Percentiles rank a stretch among this genome's conserved stretches.
Conservation (phyloP, 2,888 invertebrate species). For the Phasia obesa region DNA sequence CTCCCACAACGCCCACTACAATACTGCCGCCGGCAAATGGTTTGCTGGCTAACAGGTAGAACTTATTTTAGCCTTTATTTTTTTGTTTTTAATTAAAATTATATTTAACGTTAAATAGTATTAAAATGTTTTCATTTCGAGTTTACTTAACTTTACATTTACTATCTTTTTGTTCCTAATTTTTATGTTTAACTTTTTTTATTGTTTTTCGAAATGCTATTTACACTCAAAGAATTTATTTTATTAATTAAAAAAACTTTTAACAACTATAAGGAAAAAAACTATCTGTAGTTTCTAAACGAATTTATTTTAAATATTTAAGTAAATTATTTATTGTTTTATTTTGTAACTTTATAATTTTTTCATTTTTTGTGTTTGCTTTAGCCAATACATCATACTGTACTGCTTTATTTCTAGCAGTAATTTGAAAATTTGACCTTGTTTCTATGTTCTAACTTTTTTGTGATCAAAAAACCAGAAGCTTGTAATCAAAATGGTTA, state of each 20-base stretch:
- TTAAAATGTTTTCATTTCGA: slow-evolving; percentile 47
- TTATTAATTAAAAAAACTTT: slow-evolving; percentile 55
- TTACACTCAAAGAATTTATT: slow-evolving; percentile 60
- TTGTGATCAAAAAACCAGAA: no score
- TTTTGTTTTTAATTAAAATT: slow-evolving; percentile 13
- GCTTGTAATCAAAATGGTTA: no score
- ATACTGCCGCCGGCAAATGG: slow-evolving; percentile 81
- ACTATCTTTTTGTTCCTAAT: slow-evolving; percentile 69
- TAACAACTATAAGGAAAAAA: slow-evolving; percentile 41
- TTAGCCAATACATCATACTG: no score
- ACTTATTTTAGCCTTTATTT: slow-evolving; percentile 43
- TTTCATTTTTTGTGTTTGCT: slow-evolving; percentile 26
- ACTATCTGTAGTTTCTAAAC: slow-evolving; percentile 60
- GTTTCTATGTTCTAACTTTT: not conserved
- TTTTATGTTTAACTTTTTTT: slow-evolving; percentile 44
- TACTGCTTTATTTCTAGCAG: slow-evolving; percentile 44
- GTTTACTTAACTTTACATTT: slow-evolving; percentile 52
- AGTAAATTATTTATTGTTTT: slow-evolving; percentile 63
- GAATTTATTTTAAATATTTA: slow-evolving; percentile 67
- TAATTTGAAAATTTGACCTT: slow-evolving; percentile 27
- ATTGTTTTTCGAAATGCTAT: slow-evolving; percentile 58
- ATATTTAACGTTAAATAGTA: slow-evolving; percentile 38
- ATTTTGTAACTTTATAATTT: slow-evolving; percentile 31
- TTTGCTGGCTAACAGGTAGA: slow-evolving; percentile 81
- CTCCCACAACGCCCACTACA: slow-evolving; percentile 73